Base-by-base conservation (phyloP, 2,888 invertebrate genomes). In the Gonocerus acuteangulatus region DNA sequence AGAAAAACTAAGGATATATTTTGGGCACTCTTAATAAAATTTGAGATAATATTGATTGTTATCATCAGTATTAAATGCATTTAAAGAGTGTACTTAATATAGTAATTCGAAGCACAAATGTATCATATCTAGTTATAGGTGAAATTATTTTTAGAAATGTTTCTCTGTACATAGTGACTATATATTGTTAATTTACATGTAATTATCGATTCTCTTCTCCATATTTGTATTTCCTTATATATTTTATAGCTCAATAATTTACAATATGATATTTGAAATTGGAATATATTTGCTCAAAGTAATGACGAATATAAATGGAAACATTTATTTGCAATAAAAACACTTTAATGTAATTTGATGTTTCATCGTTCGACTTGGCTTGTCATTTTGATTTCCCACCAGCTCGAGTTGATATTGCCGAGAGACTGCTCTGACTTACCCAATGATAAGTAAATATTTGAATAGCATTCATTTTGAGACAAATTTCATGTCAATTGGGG, bases 21-120 rank as follows among this genome's bases (percentile, higher is more conserved):
- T 27, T 6, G 27, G 27, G 27, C 27, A 27, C 27, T 27, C 27
- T 27, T 27, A 27, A 27, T 27, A 6, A 4, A 39, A 39, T n/a
- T 39, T 39, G 39, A n/a, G 7, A 15, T 39, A n/a, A 39, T 54
- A 42, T 54, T 54, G 23, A 42, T 54, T 32, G 21, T 39, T 54
- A 36, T 19, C 19, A 21, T 54, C 39, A 39, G 42, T 54, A 42
- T 54, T 42, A 54, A 54, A 32, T 42, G 54, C 54, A 54, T 54
- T 54, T 54, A 54, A 54, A 42, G 42, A 42, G 39, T 42, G 39
- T 54, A 54, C 42, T 42, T 39, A 22, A 22, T 42, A 54, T 39
- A 16, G 54, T 54, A 54, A 54, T 54, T 54, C 42, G 22, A 54
- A 54, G 54, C 54, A 54, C 54, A 54, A 54, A 54, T 54, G 39